These are phyloP conservation scores for Branchipolynoe longqiensis DNA, from an alignment of 2,888 invertebrate genomes.

Conservation along the genomic window DNA sequence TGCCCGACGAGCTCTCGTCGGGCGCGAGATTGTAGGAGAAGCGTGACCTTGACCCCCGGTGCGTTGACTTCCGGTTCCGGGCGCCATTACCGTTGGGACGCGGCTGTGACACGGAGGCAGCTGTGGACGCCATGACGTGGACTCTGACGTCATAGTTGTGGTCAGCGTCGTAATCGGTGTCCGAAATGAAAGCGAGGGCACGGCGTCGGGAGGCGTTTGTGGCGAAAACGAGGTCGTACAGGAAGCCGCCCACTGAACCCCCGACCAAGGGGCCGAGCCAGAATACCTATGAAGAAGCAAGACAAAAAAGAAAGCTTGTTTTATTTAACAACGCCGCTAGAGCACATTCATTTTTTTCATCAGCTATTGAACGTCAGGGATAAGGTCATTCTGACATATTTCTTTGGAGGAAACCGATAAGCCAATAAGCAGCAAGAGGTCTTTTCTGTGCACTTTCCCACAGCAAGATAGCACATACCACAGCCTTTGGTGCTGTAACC, in stretches of 20 bases:
- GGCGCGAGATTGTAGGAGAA: constrained; percentile 8
- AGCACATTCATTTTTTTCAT: neutral
- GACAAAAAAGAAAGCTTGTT: too few relatives aligned
- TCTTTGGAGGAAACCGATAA: too few relatives aligned
- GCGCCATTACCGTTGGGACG: too few relatives aligned
- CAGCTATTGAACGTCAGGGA: neutral
- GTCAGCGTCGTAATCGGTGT: constrained; percentile 34
- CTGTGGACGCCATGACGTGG: neutral
- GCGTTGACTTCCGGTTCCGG: constrained; percentile 6
- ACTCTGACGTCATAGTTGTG: neutral
- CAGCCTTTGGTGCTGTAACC: too few relatives aligned
- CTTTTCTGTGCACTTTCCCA: too few relatives aligned
- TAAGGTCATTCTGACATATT: neutral
- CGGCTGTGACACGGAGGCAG: too few relatives aligned
- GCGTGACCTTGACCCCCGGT: constrained; percentile 36
- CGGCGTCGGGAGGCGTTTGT: neutral
- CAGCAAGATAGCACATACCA: too few relatives aligned
- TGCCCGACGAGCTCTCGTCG: constrained; percentile 11
- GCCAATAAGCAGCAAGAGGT: too few relatives aligned
- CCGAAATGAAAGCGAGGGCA: constrained; percentile 21
- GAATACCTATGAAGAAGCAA: constrained; percentile 28
- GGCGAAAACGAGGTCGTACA: constrained; percentile 43
- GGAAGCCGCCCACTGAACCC: constrained; percentile 37
- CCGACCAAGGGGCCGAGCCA: constrained; percentile 41
- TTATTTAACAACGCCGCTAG: too few relatives aligned